Base-by-base conservation (phyloP, 2,113 vertebrate genomes). In the Sapajus apella region DNA sequence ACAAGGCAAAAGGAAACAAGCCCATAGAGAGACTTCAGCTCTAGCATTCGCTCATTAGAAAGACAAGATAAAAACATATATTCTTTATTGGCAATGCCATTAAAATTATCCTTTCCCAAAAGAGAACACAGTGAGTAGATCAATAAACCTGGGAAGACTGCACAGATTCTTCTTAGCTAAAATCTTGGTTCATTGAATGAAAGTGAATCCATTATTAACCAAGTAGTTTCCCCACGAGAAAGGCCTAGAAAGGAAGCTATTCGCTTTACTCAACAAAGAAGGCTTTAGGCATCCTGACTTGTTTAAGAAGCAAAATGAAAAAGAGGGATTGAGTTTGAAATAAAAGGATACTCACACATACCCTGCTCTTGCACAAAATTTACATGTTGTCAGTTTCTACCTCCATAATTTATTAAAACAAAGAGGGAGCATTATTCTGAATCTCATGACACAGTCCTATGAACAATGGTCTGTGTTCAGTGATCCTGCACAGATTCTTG, bases 51-150 rank as follows among this genome's bases (percentile, higher is more conserved):
- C 89, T 94, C 97, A 35, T 97, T 97, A 95, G 25, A 91, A 95
- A 97, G 79, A 84, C 95, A 96, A 93, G 58, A 79, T 1, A 32
- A 94, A 97, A 98, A 97, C 94, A 92, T 23, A 52, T 90, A 64
- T 80, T 1, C 76, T 80, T 96, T 92, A 87, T 90, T 55, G 70
- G 70, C 56, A 96, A 81, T 81, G 72, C 70, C 82, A 84, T 92
- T 85, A 90, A 91, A 97, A 97, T 96, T 92, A 97, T 97, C 90
- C 95, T 92, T 95, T 97, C 90, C 76, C 68, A 13, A 93, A 91
- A 97, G 90, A 88, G 50, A 75, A 16, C 27, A 55, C 3, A 75
- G 93, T 66, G 37, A 64, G 10, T 2, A 91, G 75, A 80, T 88
- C 37, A 20, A 18, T n/a, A 23, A 50, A 12, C 40, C 5, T 75